These are phyloP conservation scores for Monomorium pharaonis DNA, from an alignment of 1,140 invertebrate genomes.

Conservation along the genomic window DNA sequence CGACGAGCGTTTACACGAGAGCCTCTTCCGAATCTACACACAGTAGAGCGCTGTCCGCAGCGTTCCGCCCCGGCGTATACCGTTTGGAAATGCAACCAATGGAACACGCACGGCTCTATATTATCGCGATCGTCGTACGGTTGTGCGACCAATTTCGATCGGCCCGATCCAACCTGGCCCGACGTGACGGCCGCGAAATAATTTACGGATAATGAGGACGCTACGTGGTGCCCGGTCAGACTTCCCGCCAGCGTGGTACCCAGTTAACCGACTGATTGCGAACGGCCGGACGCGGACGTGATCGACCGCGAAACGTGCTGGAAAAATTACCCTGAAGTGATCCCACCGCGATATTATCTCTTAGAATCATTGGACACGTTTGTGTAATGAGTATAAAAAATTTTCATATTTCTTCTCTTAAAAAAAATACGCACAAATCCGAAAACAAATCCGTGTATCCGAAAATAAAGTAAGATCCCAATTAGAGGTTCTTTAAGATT, in stretches of 20 bases:
- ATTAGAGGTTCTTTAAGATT: too few relatives aligned
- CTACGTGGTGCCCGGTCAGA: conserved; percentile 62
- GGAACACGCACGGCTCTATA: conserved; percentile 66
- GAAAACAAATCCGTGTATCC: too few relatives aligned
- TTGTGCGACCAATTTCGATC: conserved; percentile 67
- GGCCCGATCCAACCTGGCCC: conserved; percentile 32
- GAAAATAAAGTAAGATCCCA: too few relatives aligned
- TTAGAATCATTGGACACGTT: background rate
- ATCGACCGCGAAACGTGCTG: conserved; percentile 66
- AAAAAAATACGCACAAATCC: too few relatives aligned
- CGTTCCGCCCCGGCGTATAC: conserved; percentile 34
- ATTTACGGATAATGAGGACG: conserved; percentile 73
- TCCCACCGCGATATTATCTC: background rate
- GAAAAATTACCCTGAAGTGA: conserved; percentile 65
- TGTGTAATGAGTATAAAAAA: background rate
- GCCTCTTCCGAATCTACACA: conserved; percentile 44
- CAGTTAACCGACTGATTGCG: conserved; percentile 65
- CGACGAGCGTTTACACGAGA: conserved; percentile 39
- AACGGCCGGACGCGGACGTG: conserved; percentile 61
- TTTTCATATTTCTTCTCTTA: background rate
- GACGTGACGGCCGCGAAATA: conserved; percentile 70
- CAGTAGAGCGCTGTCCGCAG: conserved; percentile 37
- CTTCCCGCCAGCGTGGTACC: conserved; percentile 42
- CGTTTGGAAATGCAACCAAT: conserved; percentile 63
- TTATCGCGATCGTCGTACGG: conserved; percentile 67